A percentile compares a stretch with the other conserved stretches of the same genome.
phyloP scores from a whole-genome alignment of 2,113 vertebrate genomes.

The Malurus elegans region DNA sequence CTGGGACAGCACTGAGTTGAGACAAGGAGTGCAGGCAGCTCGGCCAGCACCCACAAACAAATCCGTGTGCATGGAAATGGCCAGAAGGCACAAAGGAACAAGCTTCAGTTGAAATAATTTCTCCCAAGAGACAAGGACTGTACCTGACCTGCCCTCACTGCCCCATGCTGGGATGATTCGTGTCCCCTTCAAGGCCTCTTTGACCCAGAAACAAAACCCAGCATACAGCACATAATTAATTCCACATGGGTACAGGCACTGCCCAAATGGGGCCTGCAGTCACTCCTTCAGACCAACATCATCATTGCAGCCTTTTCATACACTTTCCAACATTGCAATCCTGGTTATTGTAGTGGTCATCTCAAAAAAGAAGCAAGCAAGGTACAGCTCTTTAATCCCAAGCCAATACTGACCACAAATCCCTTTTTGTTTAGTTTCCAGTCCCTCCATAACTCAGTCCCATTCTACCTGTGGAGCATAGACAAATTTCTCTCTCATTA shows the following conservation, averaged over 20 bases:
- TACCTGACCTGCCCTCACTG: not conserved
- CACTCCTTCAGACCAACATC: not conserved
- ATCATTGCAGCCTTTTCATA: not conserved
- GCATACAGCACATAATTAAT: not conserved
- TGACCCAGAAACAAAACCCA: not conserved
- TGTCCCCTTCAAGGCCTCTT: not conserved
- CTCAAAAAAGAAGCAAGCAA: not conserved
- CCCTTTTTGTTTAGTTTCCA: not conserved
- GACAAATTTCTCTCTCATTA: not conserved
- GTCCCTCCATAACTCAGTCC: not conserved
- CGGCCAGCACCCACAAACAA: not conserved
- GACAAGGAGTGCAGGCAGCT: accelerated
- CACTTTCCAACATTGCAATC: not conserved
- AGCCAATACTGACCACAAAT: not conserved
- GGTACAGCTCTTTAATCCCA: not conserved
- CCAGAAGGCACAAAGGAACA: not conserved
- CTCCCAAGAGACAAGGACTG: not conserved
- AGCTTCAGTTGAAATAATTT: not conserved
- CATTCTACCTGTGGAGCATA: not conserved
- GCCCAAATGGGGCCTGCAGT: not conserved
- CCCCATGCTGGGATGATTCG: accelerated
- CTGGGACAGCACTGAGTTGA: not conserved
- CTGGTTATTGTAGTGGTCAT: not conserved
- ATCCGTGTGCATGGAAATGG: accelerated
- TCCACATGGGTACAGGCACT: accelerated